phyloP scores from a whole-genome alignment of 2,113 vertebrate genomes.

The Albula goreensis region DNA sequence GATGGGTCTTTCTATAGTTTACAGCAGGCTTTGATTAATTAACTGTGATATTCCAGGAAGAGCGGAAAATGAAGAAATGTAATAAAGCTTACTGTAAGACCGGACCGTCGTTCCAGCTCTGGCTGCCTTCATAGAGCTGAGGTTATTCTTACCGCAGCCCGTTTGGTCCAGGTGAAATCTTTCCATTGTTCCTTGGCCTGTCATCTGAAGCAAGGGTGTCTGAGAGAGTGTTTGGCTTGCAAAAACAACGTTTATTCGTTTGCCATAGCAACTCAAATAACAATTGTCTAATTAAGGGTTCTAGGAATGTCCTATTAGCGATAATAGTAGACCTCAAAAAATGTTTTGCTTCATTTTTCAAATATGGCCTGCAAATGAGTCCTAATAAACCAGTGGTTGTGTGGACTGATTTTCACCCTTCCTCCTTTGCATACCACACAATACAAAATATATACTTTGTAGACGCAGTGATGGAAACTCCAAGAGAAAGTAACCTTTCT shows the following conservation, averaged over 20 bases:
- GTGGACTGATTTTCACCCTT: not conserved
- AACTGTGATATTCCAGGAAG: conserved; percentile 3
- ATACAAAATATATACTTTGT: not conserved
- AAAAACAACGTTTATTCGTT: conserved; percentile 52
- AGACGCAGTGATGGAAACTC: not conserved
- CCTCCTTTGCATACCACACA: not conserved
- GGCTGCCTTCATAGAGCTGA: conserved; percentile 33
- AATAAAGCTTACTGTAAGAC: not conserved
- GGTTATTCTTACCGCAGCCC: conserved; percentile 8
- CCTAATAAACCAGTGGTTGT: not conserved
- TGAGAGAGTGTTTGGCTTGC: conserved; percentile 29
- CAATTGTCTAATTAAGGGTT: conserved; percentile 44
- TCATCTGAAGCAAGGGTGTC: not conserved
- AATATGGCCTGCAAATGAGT: not conserved
- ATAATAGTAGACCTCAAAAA: conserved; percentile 48
- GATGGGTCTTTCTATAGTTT: not conserved
- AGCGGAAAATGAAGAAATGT: not conserved
- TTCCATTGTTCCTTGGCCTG: conserved; percentile 5
- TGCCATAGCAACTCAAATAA: conserved; percentile 52
- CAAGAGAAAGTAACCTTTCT: not conserved
- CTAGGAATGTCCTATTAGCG: conserved; percentile 48
- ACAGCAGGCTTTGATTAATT: conserved; percentile 7
- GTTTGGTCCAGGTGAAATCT: not conserved
- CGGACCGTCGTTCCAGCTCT: not conserved
- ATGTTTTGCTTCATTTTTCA: not conserved